Percentiles rank a stretch among this genome's conserved stretches.
Conservation (phyloP, 2,888 invertebrate species). For the Agrotis ipsilon region DNA sequence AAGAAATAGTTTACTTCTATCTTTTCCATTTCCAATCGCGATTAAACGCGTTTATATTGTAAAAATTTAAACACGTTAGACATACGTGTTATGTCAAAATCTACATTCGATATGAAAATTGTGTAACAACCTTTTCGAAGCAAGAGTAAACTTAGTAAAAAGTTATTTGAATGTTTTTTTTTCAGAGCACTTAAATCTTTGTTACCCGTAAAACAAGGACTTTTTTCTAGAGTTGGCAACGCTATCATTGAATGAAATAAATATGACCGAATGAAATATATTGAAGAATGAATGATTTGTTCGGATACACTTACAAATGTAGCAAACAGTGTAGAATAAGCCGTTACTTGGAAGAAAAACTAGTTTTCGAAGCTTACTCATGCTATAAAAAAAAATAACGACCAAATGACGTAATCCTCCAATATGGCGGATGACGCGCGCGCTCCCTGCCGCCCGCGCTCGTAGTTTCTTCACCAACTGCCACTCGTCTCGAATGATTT, state of each 20-base stretch:
- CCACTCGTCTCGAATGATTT: slow-evolving; percentile 86
- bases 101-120: too few species aligned
- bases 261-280: slow-evolving; percentile 34
- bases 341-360: slow-evolving; percentile 56
- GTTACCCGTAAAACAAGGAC: background rate
- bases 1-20: too few species aligned
- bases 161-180: background rate
- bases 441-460: slow-evolving; percentile 79
- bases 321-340: slow-evolving; percentile 35
- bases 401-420: slow-evolving; percentile 86
- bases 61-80: too few species aligned
- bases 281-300: slow-evolving; percentile 17
- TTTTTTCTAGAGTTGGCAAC: background rate
- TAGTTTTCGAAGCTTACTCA: slow-evolving; percentile 59
- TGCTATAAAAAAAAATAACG: slow-evolving; percentile 61
- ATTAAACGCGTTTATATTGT: too few species aligned
- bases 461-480: slow-evolving; percentile 82
- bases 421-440: slow-evolving; percentile 91
- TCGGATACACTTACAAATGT: slow-evolving; percentile 59
- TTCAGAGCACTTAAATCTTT: background rate
- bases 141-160: too few species aligned
- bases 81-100: too few species aligned
- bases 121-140: background rate
- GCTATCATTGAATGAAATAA: slow-evolving; percentile 10
- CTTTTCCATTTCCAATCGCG: too few species aligned